Evolutionary conservation across 2,113 vertebrate species (phyloP).

Genomic region (Equus quagga): DNA sequence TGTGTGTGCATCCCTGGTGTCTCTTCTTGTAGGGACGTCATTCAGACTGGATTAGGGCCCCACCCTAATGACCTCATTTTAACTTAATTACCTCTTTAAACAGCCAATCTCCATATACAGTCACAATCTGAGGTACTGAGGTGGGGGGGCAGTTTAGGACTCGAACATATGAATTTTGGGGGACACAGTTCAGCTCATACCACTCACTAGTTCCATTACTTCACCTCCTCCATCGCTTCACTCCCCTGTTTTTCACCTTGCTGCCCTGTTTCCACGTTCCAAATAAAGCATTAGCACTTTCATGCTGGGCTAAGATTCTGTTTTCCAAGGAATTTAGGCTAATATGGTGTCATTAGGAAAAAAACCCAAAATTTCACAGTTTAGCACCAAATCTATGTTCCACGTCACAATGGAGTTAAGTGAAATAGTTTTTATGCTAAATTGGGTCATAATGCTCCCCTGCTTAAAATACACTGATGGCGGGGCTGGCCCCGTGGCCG

Average conservation of each 20-base stretch:
- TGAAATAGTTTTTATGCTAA: not conserved
- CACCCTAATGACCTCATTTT: not conserved
- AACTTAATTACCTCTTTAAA: not conserved
- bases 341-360: not conserved
- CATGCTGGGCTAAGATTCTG: not conserved
- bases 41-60: not conserved
- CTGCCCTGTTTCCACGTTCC: not conserved
- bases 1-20: not conserved
- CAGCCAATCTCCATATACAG: not conserved
- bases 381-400: not conserved
- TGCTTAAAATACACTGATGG: not conserved
- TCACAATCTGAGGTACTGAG: not conserved
- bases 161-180: not conserved
- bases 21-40: not conserved
- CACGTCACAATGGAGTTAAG: not conserved
- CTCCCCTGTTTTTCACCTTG: not conserved
- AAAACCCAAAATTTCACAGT: not conserved
- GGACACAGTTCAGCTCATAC: not conserved
- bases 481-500: too few relatives aligned
- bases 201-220: not conserved
- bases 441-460: not conserved
- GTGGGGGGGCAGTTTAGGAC: not conserved
- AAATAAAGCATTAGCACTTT: not conserved
- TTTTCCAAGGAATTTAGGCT: not conserved
- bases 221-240: not conserved